Conservation (phyloP, 2,113 vertebrate species). For the Rafetus swinhoei region DNA sequence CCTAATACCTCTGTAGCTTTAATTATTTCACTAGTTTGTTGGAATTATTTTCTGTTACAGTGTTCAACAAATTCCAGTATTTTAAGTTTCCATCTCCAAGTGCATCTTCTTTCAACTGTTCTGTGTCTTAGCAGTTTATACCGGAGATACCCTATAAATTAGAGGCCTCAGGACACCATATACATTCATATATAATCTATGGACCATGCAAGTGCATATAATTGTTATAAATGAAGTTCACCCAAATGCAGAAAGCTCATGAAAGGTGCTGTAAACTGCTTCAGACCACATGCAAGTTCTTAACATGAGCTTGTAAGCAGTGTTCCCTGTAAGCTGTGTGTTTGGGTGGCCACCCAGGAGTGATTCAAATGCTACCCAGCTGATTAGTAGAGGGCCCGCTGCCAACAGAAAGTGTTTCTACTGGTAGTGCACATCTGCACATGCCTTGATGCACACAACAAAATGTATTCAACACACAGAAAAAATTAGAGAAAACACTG, state of each 20-base stretch:
- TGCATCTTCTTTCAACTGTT: rapidly evolving
- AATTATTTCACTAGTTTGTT: not conserved
- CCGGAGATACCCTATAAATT: no score
- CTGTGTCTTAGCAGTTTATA: not conserved
- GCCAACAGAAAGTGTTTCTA: no score
- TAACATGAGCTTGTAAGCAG: not conserved
- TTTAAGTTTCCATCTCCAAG: rapidly evolving
- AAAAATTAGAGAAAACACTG: no score
- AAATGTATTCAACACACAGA: no score
- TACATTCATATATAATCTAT: rapidly evolving
- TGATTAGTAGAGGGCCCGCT: no score
- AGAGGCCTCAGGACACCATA: rapidly evolving
- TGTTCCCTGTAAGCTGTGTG: no score
- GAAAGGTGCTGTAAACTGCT: rapidly evolving
- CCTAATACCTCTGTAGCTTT: not conserved
- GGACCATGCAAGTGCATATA: rapidly evolving
- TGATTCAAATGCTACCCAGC: no score
- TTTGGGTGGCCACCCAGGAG: no score
- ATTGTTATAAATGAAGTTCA: rapidly evolving
- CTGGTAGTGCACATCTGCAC: no score
- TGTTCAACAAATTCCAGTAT: not conserved
- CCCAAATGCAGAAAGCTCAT: rapidly evolving
- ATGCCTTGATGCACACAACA: no score
- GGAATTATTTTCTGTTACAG: not conserved
- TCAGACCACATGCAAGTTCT: rapidly evolving